Base-by-base conservation (phyloP, 2,888 invertebrate species). In the Watsonalla binaria region DNA sequence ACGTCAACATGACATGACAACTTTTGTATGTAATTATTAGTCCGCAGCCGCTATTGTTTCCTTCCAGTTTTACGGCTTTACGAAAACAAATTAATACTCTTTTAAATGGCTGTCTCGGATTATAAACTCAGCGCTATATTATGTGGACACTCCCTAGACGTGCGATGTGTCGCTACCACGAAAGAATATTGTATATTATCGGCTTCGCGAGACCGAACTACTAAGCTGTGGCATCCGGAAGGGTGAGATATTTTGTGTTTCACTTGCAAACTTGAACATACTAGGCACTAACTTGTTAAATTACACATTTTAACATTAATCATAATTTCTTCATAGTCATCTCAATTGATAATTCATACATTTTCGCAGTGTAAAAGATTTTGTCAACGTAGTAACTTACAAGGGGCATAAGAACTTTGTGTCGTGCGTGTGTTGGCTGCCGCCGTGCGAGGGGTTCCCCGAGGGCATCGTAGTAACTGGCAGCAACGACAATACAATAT, bases 381-480 rank as follows among this genome's bases (percentile, higher is more conserved):
- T 93, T 69, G 84, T 90, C 7, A 94, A 94, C 70, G 91, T 92
- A 9, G 92, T 94, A 52, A 94, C 94, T 0, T 93, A 95, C 68
- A 92, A 92, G 70, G 97, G 97, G 34, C 98, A 98, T 76, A 93
- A 92, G 52, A 97, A 97, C 78, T 98, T 96, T 80, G 96, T 98
- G 0, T 94, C 95, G 0, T 93, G 95, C 66, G 94, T 98, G 0
- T 95, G 95, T 74, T 94, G 94, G 75, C 76, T 97, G 65, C 94
- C 95, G 48, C 94, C 95, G 0, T 93, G 93, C 60, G 91, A 92
- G 60, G 89, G 92, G 15, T 93, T 93, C 74, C 95, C 96, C 0
- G 93, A 94, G 55, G 96, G 97, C 4, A 88, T 97, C 55, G 94
- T 98, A 52, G 89, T 97, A 53, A 97, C 98, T 5, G 98, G 97